Base-by-base conservation (phyloP, 2,888 invertebrate genomes). In the Meiosimyza platycephala region DNA sequence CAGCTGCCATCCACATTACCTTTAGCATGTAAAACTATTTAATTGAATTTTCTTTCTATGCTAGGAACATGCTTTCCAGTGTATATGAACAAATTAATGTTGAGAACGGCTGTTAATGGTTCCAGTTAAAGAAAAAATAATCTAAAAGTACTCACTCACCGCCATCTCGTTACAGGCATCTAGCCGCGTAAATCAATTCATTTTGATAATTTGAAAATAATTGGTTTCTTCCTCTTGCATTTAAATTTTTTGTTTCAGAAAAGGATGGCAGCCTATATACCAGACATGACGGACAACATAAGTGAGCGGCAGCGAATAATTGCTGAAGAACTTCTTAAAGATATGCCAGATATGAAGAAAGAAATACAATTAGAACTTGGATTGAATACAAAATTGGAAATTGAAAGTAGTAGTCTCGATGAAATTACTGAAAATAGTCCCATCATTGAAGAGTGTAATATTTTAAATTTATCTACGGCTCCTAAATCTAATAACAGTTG, bases 1-100 rank as follows among this genome's bases (percentile, higher is more conserved):
- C 60, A 74, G 73, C 78, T 78, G 76, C 76, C 78, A 76, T 68
- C 77, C 76, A 77, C 78, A 77, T 76, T 78, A 76, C 74, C 76
- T 72, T 65, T 7, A 18, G 18, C 28, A 50, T 64, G 22, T 64
- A 12, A 18, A 64, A 48, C 6, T 64, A 40, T 40, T 40, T 28
- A 28, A 28, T 28, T 12, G 18, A 47, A 47, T 48, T 9, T 40
- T 48, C 5, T 18, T 55, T 9, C 40, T 33, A 18, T 15, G 47
- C 12, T 22, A 67, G 47, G 9, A 55, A 9, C 33, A 16, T 54
- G 5, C 1, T 13, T 64, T 28, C 52, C 22, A n/a, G 63, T 3
- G 28, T 18, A 54, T 63, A 6, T n/a, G 33, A 16, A 33, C 54
- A 54, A 50, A 12, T 52, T 15, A 7, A 50, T 69, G 48, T 16